Percentiles rank a stretch among this genome's conserved stretches.
These are phyloP conservation scores for Phytoseiulus persimilis DNA, from an alignment of 2,888 invertebrate genomes.

Conservation along the genomic window DNA sequence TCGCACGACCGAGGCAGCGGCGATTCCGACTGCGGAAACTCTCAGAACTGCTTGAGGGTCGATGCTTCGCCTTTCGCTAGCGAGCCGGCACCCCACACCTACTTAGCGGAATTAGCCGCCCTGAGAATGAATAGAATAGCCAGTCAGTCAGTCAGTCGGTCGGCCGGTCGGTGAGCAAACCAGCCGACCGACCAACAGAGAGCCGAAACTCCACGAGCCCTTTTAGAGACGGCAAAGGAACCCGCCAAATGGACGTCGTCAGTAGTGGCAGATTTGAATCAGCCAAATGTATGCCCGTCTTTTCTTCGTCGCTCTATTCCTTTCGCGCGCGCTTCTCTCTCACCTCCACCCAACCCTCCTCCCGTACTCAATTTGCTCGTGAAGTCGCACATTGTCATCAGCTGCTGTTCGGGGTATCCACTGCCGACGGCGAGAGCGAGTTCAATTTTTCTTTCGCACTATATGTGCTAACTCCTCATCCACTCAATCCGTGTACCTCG, in stretches of 20 bases:
- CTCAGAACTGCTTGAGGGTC: background rate
- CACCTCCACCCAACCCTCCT: background rate
- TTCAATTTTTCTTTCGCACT: background rate
- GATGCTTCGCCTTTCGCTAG: background rate
- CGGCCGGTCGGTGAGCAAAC: background rate
- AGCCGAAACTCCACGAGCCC: background rate
- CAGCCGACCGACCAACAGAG: background rate
- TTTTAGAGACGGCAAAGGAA: background rate
- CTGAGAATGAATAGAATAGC: background rate
- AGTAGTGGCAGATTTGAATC: background rate
- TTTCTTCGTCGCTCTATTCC: background rate
- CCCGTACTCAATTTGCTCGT: background rate
- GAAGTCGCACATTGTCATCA: background rate
- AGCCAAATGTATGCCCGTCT: background rate
- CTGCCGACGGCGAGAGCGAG: background rate
- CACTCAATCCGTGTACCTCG: too few relatives aligned
- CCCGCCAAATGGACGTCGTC: conserved; percentile 5
- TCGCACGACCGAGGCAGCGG: too few relatives aligned
- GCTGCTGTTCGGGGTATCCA: background rate
- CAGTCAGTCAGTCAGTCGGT: background rate
- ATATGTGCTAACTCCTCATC: background rate
- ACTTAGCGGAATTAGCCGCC: background rate
- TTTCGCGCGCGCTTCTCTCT: background rate
- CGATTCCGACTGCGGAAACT: background rate
- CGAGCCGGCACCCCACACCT: background rate